Conservation (phyloP, 2,888 invertebrate species). For the Synergus japonicus region DNA sequence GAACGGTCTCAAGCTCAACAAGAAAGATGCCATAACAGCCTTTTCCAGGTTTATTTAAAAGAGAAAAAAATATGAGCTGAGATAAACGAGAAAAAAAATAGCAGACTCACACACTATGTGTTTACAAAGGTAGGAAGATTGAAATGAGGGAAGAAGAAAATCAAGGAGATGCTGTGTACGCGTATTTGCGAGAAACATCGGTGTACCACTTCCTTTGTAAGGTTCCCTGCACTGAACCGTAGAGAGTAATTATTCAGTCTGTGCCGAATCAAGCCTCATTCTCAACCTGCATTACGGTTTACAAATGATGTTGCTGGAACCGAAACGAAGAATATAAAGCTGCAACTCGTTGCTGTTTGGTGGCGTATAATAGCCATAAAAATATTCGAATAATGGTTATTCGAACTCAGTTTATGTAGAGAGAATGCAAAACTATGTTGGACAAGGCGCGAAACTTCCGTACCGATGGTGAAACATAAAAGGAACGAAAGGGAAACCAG, state of each 20-base stretch:
- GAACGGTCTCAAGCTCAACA: not conserved
- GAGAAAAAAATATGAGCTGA: not conserved
- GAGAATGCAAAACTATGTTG: constrained; percentile 19
- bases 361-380: constrained; percentile 24
- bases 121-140: not conserved
- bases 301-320: not conserved
- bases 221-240: not conserved
- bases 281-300: not conserved
- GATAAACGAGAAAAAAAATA: not conserved
- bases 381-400: constrained; percentile 27
- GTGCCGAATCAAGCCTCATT: not conserved
- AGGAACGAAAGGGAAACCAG: not conserved
- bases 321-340: constrained; percentile 8
- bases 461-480: not conserved
- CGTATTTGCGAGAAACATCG: not conserved
- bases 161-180: not conserved
- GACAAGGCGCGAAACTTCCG: constrained; percentile 22
- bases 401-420: constrained; percentile 30
- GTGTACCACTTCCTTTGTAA: not conserved
- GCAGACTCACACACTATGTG: not conserved
- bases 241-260: constrained; percentile 32
- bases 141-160: not conserved
- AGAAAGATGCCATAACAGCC: not conserved
- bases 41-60: not conserved
- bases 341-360: constrained; percentile 4